Conservation (phyloP, 2,797 vertebrate genomes). For the Amblyopsis hoosieri region DNA sequence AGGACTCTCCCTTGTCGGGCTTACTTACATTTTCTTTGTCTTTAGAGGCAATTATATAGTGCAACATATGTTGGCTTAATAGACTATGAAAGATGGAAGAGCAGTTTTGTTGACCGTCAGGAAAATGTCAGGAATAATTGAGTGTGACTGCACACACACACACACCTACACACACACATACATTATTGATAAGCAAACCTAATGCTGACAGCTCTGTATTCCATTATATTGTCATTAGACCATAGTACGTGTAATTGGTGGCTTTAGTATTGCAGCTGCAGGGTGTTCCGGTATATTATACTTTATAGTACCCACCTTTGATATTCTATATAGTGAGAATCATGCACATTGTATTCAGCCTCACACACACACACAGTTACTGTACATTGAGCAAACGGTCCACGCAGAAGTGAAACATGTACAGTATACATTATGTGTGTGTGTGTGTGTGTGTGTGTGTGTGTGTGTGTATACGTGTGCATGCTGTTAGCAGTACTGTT, state of each 20-base stretch:
- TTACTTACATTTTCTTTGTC: too few relatives aligned
- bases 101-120: too few relatives aligned
- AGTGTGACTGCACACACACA: not conserved
- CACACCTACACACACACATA: not conserved
- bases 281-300: not conserved
- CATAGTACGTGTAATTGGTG: conserved; percentile 9
- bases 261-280: not conserved
- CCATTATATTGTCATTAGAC: conserved; percentile 5
- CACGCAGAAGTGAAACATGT: not conserved
- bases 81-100: too few relatives aligned
- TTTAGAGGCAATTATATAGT: too few relatives aligned
- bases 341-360: not conserved
- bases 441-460: not conserved
- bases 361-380: not conserved
- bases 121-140: not conserved
- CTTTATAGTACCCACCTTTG: not conserved
- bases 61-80: too few relatives aligned
- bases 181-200: not conserved
- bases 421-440: not conserved
- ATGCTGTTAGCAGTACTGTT: not conserved
- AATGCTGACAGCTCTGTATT: not conserved
- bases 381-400: not conserved
- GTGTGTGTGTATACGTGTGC: not conserved
- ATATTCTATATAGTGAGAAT: not conserved
- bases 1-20: not conserved